A percentile compares a stretch with the other conserved stretches of the same genome.
Evolutionary conservation across 2,113 vertebrate species (phyloP).

Genomic region (Hydropotes inermis): DNA sequence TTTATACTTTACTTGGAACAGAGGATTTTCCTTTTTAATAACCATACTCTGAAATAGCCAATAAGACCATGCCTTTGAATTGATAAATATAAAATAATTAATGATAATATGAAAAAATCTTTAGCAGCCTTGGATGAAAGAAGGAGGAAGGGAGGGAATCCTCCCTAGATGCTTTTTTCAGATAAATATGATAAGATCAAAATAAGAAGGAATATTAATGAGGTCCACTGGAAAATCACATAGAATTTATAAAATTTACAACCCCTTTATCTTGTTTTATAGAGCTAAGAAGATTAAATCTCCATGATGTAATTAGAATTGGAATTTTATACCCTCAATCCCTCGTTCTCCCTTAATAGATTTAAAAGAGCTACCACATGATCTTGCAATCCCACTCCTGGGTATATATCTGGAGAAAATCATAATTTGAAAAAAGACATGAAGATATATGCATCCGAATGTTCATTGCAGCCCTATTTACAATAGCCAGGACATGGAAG

Average conservation of each 20-base stretch:
- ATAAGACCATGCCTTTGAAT: background rate
- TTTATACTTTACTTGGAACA: background rate
- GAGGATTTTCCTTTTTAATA: background rate
- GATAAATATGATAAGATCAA: conserved; percentile 26
- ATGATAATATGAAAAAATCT: background rate
- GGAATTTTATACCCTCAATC: background rate
- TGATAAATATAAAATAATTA: background rate
- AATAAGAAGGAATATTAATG: background rate
- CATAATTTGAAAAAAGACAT: background rate
- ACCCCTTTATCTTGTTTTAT: background rate
- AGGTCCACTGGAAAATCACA: background rate
- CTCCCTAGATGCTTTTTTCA: background rate
- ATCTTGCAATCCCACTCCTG: background rate
- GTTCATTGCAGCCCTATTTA: background rate
- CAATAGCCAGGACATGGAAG: background rate
- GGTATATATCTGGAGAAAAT: background rate
- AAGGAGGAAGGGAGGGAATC: fast-evolving
- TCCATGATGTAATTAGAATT: background rate
- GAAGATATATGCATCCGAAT: background rate
- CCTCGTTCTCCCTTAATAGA: background rate
- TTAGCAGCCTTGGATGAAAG: background rate
- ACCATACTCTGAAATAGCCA: background rate
- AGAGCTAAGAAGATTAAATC: background rate
- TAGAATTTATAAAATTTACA: background rate
- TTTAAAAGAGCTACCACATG: background rate